Evolutionary conservation across 2,888 invertebrate species (phyloP).

Genomic region (Nipponacmea schrenckii): DNA sequence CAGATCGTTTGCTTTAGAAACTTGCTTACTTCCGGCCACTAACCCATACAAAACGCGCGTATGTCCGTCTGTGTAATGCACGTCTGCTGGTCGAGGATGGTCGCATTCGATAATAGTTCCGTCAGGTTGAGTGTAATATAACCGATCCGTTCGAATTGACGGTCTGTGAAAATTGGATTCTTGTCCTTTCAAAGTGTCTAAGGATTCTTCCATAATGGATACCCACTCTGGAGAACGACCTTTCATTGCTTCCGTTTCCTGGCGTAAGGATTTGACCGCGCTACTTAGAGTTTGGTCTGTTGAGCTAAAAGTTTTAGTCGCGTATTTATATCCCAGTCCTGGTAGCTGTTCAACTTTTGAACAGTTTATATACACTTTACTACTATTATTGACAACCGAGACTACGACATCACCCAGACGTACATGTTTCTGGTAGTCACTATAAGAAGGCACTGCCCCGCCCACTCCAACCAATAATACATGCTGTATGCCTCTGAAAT

Average conservation of each 20-base stretch:
- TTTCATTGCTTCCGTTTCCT: conserved; percentile 37
- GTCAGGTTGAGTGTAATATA: conserved; percentile 47
- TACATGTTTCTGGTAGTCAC: conserved; percentile 91
- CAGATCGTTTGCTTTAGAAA: conserved; percentile 82
- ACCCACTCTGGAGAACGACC: conserved; percentile 76
- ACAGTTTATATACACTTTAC: conserved; percentile 81
- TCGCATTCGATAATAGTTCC: conserved; percentile 37
- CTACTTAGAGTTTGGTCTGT: conserved; percentile 44
- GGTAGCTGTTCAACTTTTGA: conserved; percentile 69
- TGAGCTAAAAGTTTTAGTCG: conserved; percentile 48
- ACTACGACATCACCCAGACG: conserved; percentile 75
- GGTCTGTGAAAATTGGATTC: conserved; percentile 65
- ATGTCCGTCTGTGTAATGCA: conserved; percentile 38
- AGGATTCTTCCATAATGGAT: conserved; percentile 80
- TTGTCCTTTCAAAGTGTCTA: conserved; percentile 70
- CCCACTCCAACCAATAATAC: conserved; percentile 96
- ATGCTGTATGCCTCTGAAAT: conserved; percentile 91
- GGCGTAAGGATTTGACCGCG: conserved; percentile 39
- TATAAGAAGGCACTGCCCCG: conserved; percentile 96
- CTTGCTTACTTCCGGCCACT: conserved; percentile 83
- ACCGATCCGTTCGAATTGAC: conserved; percentile 46
- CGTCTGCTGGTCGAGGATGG: conserved; percentile 53
- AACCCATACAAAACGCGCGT: conserved; percentile 79
- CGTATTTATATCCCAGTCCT: conserved; percentile 55
- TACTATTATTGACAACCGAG: conserved; percentile 48